phyloP scores from a whole-genome alignment of 1,140 invertebrate genomes.

The Cydia fagiglandana region DNA sequence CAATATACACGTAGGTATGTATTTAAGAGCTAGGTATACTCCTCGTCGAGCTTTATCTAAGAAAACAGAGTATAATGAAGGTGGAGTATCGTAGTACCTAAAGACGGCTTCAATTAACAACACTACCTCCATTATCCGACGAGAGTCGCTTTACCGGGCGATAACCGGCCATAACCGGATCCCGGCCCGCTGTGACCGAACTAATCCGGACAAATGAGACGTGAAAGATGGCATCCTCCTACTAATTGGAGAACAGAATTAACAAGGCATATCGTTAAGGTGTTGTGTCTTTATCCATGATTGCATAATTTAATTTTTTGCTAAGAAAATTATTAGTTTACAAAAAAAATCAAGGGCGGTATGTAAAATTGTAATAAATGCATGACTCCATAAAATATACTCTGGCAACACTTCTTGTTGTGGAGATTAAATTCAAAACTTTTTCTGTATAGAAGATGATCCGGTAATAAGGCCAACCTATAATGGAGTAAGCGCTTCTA shows the following conservation, averaged over 20 bases:
- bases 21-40: background rate
- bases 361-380: no score
- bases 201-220: constrained; percentile 63
- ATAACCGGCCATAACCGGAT: constrained; percentile 54
- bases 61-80: constrained; percentile 44
- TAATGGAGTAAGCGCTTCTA: no score
- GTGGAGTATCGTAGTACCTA: constrained; percentile 41
- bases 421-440: no score
- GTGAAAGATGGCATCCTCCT: constrained; percentile 60
- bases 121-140: constrained; percentile 56
- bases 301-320: background rate
- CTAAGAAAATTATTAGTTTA: no score
- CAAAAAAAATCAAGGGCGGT: no score
- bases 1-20: no score
- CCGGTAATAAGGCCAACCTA: no score
- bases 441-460: no score
- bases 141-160: constrained; percentile 51
- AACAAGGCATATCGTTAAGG: constrained; percentile 38
- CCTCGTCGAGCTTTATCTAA: constrained; percentile 20
- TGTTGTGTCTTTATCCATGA: constrained; percentile 8
- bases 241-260: constrained; percentile 55
- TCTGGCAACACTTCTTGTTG: no score
- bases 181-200: constrained; percentile 46
- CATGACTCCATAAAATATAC: no score
- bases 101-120: constrained; percentile 58